Conservation (phyloP, 1,140 invertebrate species). For the Monochamus saltuarius region DNA sequence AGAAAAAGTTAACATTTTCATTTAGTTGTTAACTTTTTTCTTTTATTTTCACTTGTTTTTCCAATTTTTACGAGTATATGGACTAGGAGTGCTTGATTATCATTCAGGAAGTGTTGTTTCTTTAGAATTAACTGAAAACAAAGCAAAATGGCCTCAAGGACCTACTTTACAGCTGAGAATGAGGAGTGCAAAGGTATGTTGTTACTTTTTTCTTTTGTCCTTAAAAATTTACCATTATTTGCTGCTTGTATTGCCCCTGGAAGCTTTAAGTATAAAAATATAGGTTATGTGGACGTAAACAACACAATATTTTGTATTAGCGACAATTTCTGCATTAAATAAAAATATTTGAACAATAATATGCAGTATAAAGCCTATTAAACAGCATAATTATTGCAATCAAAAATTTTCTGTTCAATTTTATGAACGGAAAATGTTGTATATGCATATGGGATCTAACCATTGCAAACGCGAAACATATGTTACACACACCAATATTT, state of each 20-base stretch:
- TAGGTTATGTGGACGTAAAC: no score
- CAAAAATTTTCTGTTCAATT: no score
- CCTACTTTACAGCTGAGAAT: slow-evolving; percentile 18
- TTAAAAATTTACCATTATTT: neutral
- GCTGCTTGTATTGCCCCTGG: neutral
- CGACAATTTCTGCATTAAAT: no score
- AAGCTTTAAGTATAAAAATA: slow-evolving; percentile 5
- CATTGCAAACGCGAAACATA: no score
- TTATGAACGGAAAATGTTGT: no score
- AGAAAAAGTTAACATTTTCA: slow-evolving; percentile 1
- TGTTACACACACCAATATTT: no score
- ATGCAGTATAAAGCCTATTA: no score
- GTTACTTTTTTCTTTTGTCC: neutral
- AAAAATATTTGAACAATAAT: no score
- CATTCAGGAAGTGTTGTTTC: slow-evolving; percentile 24
- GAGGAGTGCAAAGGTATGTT: slow-evolving; percentile 33
- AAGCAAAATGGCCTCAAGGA: slow-evolving; percentile 29
- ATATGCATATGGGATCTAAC: no score
- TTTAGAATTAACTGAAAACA: slow-evolving; percentile 19
- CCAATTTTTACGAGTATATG: neutral
- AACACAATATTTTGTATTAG: no score
- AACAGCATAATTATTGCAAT: no score
- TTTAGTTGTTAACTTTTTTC: slow-evolving; percentile 18
- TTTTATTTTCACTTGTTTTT: slow-evolving; percentile 17
- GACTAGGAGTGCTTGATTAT: slow-evolving; percentile 25